Conservation (phyloP, 2,888 invertebrate genomes). For the Altica lythri region DNA sequence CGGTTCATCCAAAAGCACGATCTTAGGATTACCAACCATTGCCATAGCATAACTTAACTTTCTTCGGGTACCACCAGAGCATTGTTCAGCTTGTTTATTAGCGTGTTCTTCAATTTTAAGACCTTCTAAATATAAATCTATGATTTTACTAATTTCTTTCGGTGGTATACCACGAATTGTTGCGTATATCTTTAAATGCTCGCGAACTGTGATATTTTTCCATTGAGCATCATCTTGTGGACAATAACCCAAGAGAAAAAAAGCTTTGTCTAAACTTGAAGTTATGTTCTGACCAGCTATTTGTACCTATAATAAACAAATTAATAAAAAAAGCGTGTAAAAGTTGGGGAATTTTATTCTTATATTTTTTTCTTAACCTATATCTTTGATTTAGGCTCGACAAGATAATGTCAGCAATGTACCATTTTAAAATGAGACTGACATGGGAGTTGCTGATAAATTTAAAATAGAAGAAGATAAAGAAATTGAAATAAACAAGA, state of each 20-base stretch:
- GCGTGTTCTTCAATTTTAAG: slow-evolving; percentile 82
- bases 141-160: slow-evolving; percentile 67
- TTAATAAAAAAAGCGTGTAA: no score
- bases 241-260: slow-evolving; percentile 81
- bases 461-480: no score
- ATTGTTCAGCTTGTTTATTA: slow-evolving; percentile 71
- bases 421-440: no score
- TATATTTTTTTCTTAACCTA: no score
- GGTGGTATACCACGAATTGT: slow-evolving; percentile 77
- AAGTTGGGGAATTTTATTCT: no score
- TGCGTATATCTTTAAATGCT: slow-evolving; percentile 82
- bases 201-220: slow-evolving; percentile 81
- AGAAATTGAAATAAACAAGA: no score
- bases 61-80: slow-evolving; percentile 77
- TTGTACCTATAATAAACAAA: no score
- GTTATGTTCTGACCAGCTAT: slow-evolving; percentile 74
- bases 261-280: slow-evolving; percentile 71
- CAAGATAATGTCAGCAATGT: no score
- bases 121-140: slow-evolving; percentile 72
- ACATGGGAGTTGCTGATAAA: no score
- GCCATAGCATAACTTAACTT: slow-evolving; percentile 86
- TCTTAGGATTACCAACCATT: slow-evolving; percentile 79
- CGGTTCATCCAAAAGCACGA: slow-evolving; percentile 84
- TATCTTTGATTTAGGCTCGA: no score
- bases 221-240: slow-evolving; percentile 88